These are phyloP conservation scores for Pelusios castaneus DNA, from an alignment of 2,113 vertebrate genomes.

Conservation along the genomic window DNA sequence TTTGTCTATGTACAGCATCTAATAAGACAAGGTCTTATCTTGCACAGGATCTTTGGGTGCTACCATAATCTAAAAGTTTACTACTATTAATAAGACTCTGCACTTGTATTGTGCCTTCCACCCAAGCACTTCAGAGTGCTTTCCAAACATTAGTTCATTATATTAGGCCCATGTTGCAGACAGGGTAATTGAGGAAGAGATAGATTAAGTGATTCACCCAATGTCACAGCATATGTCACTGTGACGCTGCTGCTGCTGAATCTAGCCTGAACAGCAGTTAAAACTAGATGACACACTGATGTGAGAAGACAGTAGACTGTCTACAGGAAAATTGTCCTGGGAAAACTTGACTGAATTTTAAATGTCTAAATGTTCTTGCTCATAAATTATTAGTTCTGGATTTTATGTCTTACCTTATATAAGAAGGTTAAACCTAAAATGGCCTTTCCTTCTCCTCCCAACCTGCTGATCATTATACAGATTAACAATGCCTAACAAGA, in stretches of 20 bases:
- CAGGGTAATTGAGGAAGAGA: slow-evolving; percentile 26
- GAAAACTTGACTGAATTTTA: not conserved
- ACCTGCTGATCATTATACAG: too few relatives aligned
- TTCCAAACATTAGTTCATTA: not conserved
- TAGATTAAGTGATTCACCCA: slow-evolving; percentile 35
- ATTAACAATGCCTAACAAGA: not conserved
- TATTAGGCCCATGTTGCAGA: not conserved
- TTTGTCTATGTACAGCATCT: not conserved
- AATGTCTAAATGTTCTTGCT: not conserved
- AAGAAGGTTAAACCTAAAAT: not conserved
- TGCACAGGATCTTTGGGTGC: not conserved
- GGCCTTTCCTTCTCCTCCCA: not conserved
- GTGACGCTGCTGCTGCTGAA: slow-evolving; percentile 36
- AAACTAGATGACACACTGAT: slow-evolving; percentile 20
- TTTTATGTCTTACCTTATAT: not conserved
- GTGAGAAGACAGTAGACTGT: not conserved
- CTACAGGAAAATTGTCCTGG: not conserved
- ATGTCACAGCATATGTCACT: not conserved
- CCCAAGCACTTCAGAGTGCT: not conserved
- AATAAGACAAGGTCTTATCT: not conserved
- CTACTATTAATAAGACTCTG: not conserved
- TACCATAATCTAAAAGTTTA: not conserved
- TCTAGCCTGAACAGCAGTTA: slow-evolving; percentile 35
- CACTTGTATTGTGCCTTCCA: not conserved
- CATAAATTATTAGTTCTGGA: not conserved